Conservation (phyloP, 2,888 invertebrate genomes). For the Volucella zonaria region DNA sequence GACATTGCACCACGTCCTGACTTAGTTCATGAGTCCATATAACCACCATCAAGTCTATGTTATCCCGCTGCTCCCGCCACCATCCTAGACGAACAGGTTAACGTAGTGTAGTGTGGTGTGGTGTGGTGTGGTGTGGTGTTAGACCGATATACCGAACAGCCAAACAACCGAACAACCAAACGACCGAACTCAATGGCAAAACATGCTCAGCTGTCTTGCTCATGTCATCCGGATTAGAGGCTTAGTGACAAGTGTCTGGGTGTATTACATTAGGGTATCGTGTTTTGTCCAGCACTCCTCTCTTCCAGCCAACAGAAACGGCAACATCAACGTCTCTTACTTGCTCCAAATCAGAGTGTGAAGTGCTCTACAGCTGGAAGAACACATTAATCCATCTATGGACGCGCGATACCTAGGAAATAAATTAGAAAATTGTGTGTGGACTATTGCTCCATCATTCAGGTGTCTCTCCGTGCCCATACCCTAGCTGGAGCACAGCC, state of each 20-base stretch:
- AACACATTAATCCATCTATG: slow-evolving; percentile 69
- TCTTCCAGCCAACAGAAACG: background rate
- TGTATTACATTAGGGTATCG: slow-evolving; percentile 73
- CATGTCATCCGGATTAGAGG: slow-evolving; percentile 74
- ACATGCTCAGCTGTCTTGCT: slow-evolving; percentile 73
- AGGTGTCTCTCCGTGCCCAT: slow-evolving; percentile 45
- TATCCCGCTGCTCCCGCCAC: slow-evolving; percentile 1
- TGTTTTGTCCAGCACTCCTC: slow-evolving; percentile 51
- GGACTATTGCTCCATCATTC: slow-evolving; percentile 66
- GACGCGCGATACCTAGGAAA: slow-evolving; percentile 41
- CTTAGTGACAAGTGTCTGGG: slow-evolving; percentile 74
- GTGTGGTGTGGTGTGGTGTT: slow-evolving; percentile 20
- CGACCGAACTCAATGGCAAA: slow-evolving; percentile 65
- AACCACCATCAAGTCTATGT: slow-evolving; percentile 26
- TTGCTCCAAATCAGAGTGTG: slow-evolving; percentile 53
- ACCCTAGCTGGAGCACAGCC: background rate
- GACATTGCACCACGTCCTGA: slow-evolving; percentile 51
- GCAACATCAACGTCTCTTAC: slow-evolving; percentile 2
- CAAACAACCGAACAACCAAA: too few species aligned
- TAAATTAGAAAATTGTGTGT: slow-evolving; percentile 67
- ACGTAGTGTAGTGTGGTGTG: slow-evolving; percentile 35
- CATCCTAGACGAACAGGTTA: slow-evolving; percentile 60
- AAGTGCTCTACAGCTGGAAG: slow-evolving; percentile 56
- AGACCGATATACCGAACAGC: background rate
- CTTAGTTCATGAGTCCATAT: slow-evolving; percentile 69